Percentiles rank a stretch among this genome's conserved stretches.
Conservation (phyloP, 2,113 vertebrate species). For the Marcusenius ussheri region DNA sequence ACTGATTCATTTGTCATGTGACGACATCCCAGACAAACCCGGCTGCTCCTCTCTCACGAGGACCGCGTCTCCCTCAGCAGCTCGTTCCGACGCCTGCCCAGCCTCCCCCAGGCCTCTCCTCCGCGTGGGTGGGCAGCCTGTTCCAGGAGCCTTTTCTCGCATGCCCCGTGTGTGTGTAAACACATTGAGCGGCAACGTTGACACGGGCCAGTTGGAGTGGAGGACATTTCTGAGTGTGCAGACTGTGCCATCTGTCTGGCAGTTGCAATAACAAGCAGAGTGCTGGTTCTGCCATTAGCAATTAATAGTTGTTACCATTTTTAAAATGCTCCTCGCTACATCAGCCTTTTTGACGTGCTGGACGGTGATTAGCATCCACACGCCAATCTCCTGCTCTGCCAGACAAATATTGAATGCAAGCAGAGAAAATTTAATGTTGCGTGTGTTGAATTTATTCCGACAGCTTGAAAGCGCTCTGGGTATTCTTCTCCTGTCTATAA, state of each 20-base stretch:
- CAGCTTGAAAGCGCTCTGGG: slow-evolving; percentile 31
- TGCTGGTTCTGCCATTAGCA: slow-evolving; percentile 17
- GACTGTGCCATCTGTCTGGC: slow-evolving; percentile 9
- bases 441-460: slow-evolving; percentile 25
- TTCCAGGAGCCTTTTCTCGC: neutral
- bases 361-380: neutral
- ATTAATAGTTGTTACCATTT: neutral
- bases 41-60: neutral
- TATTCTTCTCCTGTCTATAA: slow-evolving; percentile 36
- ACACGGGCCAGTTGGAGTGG: slow-evolving; percentile 31
- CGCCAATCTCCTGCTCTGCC: slow-evolving; percentile 1
- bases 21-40: neutral
- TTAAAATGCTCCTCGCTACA: neutral
- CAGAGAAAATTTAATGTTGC: neutral
- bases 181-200: slow-evolving; percentile 46
- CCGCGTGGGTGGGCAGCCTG: neutral
- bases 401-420: neutral
- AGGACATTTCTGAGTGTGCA: slow-evolving; percentile 25
- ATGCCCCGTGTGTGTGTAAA: slow-evolving; percentile 39
- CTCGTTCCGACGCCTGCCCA: neutral
- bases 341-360: neutral
- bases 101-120: neutral
- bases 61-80: neutral
- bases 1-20: neutral
- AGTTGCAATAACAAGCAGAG: slow-evolving; percentile 28